Evolutionary conservation across 2,888 invertebrate species (phyloP).

Genomic region (Petrolisthes manimaculis): DNA sequence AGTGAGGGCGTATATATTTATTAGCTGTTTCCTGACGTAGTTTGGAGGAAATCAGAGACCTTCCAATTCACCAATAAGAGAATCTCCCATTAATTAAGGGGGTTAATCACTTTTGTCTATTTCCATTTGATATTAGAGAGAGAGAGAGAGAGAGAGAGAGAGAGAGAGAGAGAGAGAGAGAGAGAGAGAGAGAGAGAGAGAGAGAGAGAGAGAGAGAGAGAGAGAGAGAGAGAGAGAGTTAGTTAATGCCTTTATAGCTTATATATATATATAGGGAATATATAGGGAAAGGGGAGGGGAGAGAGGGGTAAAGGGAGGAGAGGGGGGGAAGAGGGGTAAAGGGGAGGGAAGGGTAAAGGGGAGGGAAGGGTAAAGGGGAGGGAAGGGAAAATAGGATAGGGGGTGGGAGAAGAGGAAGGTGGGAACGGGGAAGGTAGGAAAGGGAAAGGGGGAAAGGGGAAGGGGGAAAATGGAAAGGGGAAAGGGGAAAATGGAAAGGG

Average conservation of each 20-base stretch:
- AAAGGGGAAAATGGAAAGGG: not conserved
- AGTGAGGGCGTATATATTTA: too few species aligned
- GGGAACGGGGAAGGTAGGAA: not conserved
- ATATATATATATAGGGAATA: not conserved
- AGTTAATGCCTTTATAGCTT: not conserved
- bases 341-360: not conserved
- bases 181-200: constrained; percentile 6
- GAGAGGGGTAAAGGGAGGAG: not conserved
- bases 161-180: not conserved
- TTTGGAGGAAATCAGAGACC: too few species aligned
- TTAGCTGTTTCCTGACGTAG: too few species aligned
- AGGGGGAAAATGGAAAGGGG: not conserved
- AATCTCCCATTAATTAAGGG: too few species aligned
- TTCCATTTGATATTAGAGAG: too few species aligned
- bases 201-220: constrained; percentile 2
- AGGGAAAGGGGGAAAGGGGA: not conserved
- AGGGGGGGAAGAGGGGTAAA: not conserved
- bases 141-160: not conserved
- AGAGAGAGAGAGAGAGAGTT: not conserved
- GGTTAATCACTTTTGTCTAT: not conserved
- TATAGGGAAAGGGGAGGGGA: constrained; percentile 8
- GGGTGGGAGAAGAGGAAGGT: not conserved
- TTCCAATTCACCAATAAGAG: too few species aligned
- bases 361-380: not conserved
- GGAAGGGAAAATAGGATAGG: not conserved